A percentile compares a stretch with the other conserved stretches of the same genome.
Conservation (phyloP, 2,113 vertebrate genomes). For the Thunnus maccoyii region DNA sequence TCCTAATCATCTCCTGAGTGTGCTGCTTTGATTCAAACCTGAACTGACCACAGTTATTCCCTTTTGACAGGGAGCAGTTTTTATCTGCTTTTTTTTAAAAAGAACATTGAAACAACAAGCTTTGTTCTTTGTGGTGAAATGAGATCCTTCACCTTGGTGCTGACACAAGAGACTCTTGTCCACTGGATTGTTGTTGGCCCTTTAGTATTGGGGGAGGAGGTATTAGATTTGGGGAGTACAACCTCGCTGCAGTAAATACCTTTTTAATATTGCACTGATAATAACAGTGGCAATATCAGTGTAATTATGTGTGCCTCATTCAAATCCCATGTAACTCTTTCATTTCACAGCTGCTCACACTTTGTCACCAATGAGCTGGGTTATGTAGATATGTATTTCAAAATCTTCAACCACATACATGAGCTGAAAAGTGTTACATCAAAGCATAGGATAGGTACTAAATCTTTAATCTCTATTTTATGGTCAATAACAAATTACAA, state of each 20-base stretch:
- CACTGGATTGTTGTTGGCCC: conserved; percentile 24
- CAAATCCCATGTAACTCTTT: conserved; percentile 29
- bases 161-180: conserved; percentile 52
- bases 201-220: conserved; percentile 6
- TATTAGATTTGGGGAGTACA: background rate
- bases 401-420: background rate
- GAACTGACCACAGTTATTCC: conserved; percentile 22
- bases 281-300: background rate
- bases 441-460: background rate
- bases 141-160: conserved; percentile 21
- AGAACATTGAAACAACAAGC: conserved; percentile 34
- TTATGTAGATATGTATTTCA: conserved; percentile 1
- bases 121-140: conserved; percentile 41
- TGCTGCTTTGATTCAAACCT: conserved; percentile 40
- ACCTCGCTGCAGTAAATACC: background rate
- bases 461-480: too few species aligned
- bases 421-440: background rate
- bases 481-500: background rate
- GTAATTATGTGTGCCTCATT: background rate
- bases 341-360: conserved; percentile 25
- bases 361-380: background rate
- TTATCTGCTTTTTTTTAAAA: conserved; percentile 7
- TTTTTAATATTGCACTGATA: conserved; percentile 1
- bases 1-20: conserved; percentile 30
- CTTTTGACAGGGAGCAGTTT: conserved; percentile 10